A percentile compares a stretch with the other conserved stretches of the same genome.
phyloP scores from a whole-genome alignment of 1,140 invertebrate genomes.

The Tetramorium simillimum region DNA sequence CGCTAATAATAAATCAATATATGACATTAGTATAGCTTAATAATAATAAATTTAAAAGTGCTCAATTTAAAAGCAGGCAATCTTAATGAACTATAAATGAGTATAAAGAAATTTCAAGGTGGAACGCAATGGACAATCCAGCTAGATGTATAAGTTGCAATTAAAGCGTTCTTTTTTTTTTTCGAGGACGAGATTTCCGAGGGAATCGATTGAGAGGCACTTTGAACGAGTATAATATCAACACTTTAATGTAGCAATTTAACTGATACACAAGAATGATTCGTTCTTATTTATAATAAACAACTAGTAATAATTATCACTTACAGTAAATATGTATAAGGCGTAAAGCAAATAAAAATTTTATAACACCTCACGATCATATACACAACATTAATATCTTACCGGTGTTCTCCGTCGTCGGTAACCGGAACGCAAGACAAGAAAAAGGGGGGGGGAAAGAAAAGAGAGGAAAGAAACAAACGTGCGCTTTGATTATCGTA shows the following conservation, averaged over 20 bases:
- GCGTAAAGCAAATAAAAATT: slow-evolving; percentile 80
- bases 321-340: slow-evolving; percentile 80
- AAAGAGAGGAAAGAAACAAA: slow-evolving; percentile 45
- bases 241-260: slow-evolving; percentile 84
- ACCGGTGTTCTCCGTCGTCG: slow-evolving; percentile 64
- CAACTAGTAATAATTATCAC: slow-evolving; percentile 80
- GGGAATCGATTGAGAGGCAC: slow-evolving; percentile 47
- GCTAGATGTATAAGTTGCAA: slow-evolving; percentile 3
- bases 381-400: slow-evolving; percentile 72
- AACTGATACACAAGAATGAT: slow-evolving; percentile 81
- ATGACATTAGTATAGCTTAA: neutral
- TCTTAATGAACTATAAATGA: too few species aligned
- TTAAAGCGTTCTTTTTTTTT: neutral
- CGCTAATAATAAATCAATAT: slow-evolving; percentile 1
- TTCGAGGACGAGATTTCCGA: neutral
- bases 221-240: slow-evolving; percentile 82
- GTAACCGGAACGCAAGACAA: slow-evolving; percentile 67
- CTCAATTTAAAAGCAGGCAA: neutral
- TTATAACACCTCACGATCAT: slow-evolving; percentile 72
- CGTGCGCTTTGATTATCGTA: slow-evolving; percentile 72
- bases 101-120: neutral
- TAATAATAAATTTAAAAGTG: neutral
- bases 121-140: slow-evolving; percentile 5
- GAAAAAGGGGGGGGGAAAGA: neutral
- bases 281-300: slow-evolving; percentile 82